Conservation (phyloP, 2,113 vertebrate genomes). For the Chaenogobius annularis region DNA sequence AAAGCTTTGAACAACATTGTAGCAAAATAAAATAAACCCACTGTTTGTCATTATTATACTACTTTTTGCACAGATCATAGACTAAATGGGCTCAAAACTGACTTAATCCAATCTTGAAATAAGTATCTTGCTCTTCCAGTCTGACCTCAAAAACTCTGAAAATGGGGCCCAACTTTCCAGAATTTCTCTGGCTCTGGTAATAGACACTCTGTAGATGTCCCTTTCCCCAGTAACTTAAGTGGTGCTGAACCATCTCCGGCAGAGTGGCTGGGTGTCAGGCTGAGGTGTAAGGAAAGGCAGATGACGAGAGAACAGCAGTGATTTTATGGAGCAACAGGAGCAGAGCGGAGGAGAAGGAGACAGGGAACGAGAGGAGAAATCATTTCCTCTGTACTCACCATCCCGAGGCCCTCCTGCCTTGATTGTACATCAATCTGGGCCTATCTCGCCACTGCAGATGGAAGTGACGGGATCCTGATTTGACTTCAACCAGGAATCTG, state of each 20-base stretch:
- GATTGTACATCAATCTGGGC: conserved; percentile 69
- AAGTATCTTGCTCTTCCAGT: neutral
- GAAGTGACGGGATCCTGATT: conserved; percentile 58
- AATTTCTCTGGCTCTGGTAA: conserved; percentile 25
- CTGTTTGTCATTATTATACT: too few relatives aligned
- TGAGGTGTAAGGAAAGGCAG: conserved; percentile 15
- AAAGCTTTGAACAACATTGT: too few relatives aligned
- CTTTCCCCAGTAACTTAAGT: conserved; percentile 29
- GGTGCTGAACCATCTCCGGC: conserved; percentile 17
- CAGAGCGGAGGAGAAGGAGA: conserved; percentile 16
- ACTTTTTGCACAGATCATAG: too few relatives aligned
- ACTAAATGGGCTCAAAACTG: neutral
- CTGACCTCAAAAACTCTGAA: neutral
- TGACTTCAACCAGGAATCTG: conserved; percentile 62
- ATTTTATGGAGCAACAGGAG: conserved; percentile 31
- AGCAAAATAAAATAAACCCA: too few relatives aligned
- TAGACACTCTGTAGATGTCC: conserved; percentile 27
- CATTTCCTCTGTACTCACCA: conserved; percentile 58
- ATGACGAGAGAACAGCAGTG: conserved; percentile 19
- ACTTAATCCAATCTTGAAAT: neutral
- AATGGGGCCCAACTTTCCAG: neutral
- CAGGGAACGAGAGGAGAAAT: conserved; percentile 27
- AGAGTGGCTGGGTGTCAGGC: conserved; percentile 1
- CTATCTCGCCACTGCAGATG: conserved; percentile 66
- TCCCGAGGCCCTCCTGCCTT: conserved; percentile 51